Evolutionary conservation across 2,888 invertebrate species (phyloP).

Genomic region (Cryptocephalus moraei): DNA sequence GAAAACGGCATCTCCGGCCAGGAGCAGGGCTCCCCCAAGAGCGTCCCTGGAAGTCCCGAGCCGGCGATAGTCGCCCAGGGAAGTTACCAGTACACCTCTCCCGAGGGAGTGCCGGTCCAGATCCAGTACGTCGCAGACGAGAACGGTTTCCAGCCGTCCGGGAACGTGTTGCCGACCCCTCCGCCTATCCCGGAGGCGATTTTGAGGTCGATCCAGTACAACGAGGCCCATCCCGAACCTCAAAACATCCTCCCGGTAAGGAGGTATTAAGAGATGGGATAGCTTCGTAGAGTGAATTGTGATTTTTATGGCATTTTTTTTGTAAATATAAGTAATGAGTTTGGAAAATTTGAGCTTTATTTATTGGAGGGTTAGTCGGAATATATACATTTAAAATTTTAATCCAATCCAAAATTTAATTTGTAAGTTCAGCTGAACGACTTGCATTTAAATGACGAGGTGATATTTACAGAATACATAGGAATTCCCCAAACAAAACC

Average conservation of each 20-base stretch:
- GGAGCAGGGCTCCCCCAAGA: background rate
- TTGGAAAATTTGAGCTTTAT: too few relatives aligned
- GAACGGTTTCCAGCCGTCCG: conserved; percentile 27
- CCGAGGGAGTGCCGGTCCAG: conserved; percentile 21
- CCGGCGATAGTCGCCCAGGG: conserved; percentile 36
- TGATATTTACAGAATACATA: too few relatives aligned
- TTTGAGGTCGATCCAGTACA: conserved; percentile 48
- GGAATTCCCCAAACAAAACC: too few relatives aligned
- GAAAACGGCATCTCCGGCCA: conserved; percentile 1
- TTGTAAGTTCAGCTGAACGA: too few relatives aligned
- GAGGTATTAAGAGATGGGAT: background rate
- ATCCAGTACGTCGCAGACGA: conserved; percentile 25
- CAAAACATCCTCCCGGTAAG: background rate
- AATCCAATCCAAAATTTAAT: too few relatives aligned
- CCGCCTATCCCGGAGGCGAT: conserved; percentile 33
- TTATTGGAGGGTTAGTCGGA: too few relatives aligned
- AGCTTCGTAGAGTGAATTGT: too few relatives aligned
- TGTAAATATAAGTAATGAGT: too few relatives aligned
- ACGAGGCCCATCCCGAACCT: conserved; percentile 35
- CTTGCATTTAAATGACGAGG: too few relatives aligned
- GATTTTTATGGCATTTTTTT: too few relatives aligned
- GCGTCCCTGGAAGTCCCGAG: background rate
- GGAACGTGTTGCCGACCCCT: conserved; percentile 8
- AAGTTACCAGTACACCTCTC: conserved; percentile 29
- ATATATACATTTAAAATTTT: too few relatives aligned